A percentile compares a stretch with the other conserved stretches of the same genome.
phyloP scores from a whole-genome alignment of 2,888 invertebrate species.

The Diplolepis rosae region DNA sequence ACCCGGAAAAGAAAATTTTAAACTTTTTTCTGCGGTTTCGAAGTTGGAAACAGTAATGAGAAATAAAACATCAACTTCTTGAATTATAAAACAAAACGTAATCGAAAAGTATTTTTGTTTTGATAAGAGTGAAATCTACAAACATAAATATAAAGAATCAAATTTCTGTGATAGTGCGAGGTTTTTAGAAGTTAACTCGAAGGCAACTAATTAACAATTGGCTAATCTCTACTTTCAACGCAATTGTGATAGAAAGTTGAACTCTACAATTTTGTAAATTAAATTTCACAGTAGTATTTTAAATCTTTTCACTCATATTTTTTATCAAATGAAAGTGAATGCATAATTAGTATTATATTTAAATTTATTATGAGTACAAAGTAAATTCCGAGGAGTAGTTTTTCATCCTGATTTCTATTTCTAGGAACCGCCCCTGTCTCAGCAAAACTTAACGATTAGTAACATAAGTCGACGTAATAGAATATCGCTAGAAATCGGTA shows the following conservation, averaged over 20 bases:
- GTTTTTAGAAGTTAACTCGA: neutral
- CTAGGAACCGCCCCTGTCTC: neutral
- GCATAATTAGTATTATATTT: too few species aligned
- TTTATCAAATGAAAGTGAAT: neutral
- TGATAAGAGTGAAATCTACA: too few species aligned
- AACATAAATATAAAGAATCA: slow-evolving; percentile 4
- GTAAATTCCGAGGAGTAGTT: neutral
- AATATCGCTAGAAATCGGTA: neutral
- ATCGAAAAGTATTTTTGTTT: too few species aligned
- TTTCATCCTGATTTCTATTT: neutral
- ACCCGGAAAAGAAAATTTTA: too few species aligned
- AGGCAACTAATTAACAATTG: slow-evolving; percentile 1
- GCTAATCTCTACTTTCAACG: slow-evolving; percentile 22
- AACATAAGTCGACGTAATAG: neutral
- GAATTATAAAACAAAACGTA: too few species aligned
- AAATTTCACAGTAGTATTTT: neutral
- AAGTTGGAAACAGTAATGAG: too few species aligned
- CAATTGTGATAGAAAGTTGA: slow-evolving; percentile 18
- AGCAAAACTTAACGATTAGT: neutral
- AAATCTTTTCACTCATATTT: too few species aligned
- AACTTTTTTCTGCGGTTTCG: too few species aligned
- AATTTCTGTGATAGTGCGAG: neutral
- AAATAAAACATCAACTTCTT: too few species aligned
- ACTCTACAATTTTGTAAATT: slow-evolving; percentile 1
- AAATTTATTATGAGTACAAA: neutral